Conservation (phyloP, 2,888 invertebrate species). For the Drosophila macrospina region DNA sequence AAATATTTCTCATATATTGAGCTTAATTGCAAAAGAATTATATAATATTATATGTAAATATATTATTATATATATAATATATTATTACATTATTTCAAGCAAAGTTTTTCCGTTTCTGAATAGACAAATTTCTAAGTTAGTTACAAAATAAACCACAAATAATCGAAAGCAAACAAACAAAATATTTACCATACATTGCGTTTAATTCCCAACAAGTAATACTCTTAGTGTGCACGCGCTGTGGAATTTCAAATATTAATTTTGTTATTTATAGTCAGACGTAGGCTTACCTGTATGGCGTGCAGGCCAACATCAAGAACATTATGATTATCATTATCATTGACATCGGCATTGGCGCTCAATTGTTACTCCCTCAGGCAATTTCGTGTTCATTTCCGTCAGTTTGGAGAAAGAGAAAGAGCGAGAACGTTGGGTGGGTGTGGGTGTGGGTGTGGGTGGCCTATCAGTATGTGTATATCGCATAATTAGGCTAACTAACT, state of each 20-base stretch:
- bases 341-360: constrained; percentile 52
- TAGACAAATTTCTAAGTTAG: no score
- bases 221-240: background rate
- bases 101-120: no score
- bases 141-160: no score
- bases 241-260: constrained; percentile 24
- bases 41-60: no score
- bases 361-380: constrained; percentile 62
- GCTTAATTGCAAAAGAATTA: no score
- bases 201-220: no score
- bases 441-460: background rate
- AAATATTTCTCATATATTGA: no score
- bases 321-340: constrained; percentile 59
- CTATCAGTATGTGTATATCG: constrained; percentile 68
- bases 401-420: background rate
- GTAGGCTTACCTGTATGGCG: constrained; percentile 1
- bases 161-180: no score
- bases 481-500: constrained; percentile 79
- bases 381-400: constrained; percentile 70
- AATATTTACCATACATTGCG: no score
- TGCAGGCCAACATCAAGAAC: constrained; percentile 21
- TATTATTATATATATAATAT: no score
- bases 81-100: no score
- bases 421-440: no score
- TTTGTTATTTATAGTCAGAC: constrained; percentile 20